phyloP scores from a whole-genome alignment of 2,113 vertebrate genomes.

The Cricetomys ansorgei region DNA sequence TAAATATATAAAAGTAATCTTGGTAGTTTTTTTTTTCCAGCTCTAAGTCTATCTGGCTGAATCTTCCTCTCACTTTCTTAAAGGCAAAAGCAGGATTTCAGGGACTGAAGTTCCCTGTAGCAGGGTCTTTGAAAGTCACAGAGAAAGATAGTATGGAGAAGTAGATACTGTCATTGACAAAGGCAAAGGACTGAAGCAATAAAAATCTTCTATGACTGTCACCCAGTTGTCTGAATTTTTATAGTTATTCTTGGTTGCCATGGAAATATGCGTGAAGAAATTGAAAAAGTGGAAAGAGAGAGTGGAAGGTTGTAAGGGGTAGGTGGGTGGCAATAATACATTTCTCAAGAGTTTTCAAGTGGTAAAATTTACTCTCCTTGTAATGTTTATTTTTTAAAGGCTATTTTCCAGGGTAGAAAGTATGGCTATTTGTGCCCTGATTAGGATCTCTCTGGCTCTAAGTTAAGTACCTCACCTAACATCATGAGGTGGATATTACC shows the following conservation, averaged over 20 bases:
- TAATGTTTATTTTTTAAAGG: not conserved
- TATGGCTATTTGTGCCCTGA: not conserved
- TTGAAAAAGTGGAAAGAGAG: not conserved
- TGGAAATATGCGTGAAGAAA: conserved; percentile 25
- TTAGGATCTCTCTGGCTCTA: not conserved
- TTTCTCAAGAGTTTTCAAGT: not conserved
- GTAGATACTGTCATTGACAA: not conserved
- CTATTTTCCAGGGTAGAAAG: not conserved
- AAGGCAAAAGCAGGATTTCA: not conserved
- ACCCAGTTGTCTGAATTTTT: conserved; percentile 23
- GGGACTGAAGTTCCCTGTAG: not conserved
- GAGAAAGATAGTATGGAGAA: not conserved
- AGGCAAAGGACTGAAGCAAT: not conserved
- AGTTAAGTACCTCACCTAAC: not conserved
- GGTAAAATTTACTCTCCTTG: not conserved
- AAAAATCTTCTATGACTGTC: not conserved
- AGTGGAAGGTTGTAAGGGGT: not conserved
- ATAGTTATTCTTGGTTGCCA: conserved; percentile 21
- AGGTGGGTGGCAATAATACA: not conserved
- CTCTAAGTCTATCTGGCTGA: not conserved
- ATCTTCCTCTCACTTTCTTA: not conserved
- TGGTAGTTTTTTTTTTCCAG: not conserved
- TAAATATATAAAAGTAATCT: not conserved
- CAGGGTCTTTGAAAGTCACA: not conserved
- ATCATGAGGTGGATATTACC: not conserved